phyloP scores from a whole-genome alignment of 30 jellyfish, hydroid and myxozoan species.

The Turritopsis dohrnii region DNA sequence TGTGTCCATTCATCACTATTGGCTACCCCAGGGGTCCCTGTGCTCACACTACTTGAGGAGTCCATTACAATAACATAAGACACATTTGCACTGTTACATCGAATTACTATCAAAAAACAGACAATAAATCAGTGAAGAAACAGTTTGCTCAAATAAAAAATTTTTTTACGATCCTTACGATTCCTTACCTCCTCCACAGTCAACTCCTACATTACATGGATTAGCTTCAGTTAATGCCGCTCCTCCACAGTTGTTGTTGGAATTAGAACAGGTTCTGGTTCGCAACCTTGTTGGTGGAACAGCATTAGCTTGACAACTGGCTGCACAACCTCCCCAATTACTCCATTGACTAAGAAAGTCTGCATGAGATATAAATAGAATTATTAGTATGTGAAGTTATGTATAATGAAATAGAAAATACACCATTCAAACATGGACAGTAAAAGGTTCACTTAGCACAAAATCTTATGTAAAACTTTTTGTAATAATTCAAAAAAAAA shows the following conservation, averaged over 20 bases:
- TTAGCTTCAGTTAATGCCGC: not conserved
- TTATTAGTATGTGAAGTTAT: too few species aligned
- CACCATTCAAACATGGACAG: too few species aligned
- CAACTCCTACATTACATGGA: not conserved
- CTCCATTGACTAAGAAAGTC: conserved; percentile 18
- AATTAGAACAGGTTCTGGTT: conserved; percentile 6
- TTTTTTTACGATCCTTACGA: too few species aligned
- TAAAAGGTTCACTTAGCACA: too few species aligned
- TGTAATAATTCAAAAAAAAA: too few species aligned
- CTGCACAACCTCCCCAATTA: conserved; percentile 21
- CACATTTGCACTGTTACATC: not conserved
- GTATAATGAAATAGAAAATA: too few species aligned
- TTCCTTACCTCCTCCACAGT: not conserved
- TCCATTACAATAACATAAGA: conserved; percentile 28
- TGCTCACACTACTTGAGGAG: conserved; percentile 19
- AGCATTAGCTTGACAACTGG: not conserved
- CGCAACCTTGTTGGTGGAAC: conserved; percentile 9
- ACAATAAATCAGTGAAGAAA: not conserved
- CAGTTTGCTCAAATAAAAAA: too few species aligned
- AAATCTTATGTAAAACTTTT: too few species aligned
- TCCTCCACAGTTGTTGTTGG: conserved; percentile 18
- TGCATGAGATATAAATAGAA: not conserved
- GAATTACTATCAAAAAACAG: not conserved
- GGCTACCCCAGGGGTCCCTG: not conserved
- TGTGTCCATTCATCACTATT: conserved; percentile 11